phyloP scores from a whole-genome alignment of 2,888 invertebrate species.

The Rotaria magnacalcarata region DNA sequence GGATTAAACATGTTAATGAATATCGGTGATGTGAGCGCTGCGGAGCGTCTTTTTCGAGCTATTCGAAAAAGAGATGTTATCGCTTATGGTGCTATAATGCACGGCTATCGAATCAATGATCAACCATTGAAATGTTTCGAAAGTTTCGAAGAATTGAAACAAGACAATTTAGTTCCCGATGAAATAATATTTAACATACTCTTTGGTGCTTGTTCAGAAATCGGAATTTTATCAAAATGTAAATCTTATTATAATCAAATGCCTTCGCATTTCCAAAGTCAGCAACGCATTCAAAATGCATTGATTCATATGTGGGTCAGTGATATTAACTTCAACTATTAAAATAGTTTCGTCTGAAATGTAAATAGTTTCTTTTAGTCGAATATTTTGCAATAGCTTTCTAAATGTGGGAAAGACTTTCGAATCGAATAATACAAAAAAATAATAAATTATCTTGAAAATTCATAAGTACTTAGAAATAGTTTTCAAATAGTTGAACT shows the following conservation, averaged over 20 bases:
- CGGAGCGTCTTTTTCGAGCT: neutral
- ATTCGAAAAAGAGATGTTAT: neutral
- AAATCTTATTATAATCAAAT: neutral
- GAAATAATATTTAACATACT: neutral
- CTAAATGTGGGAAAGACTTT: no score
- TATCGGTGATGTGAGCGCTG: neutral
- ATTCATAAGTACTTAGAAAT: no score
- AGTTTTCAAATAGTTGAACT: no score
- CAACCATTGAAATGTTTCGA: no score
- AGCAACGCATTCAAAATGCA: neutral
- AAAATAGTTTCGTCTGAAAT: no score
- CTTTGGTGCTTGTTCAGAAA: neutral
- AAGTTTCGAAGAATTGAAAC: neutral
- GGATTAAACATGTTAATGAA: neutral
- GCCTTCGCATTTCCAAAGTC: neutral
- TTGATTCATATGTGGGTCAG: constrained; percentile 15
- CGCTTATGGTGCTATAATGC: neutral
- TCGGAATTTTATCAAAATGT: neutral
- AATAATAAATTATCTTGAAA: no score
- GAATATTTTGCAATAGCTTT: no score
- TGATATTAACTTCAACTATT: no score
- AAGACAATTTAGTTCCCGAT: neutral
- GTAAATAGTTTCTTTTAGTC: no score
- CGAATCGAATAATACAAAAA: no score
- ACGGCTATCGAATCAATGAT: neutral